Conservation (phyloP, 1,140 invertebrate species). For the Drosophila biarmipes region DNA sequence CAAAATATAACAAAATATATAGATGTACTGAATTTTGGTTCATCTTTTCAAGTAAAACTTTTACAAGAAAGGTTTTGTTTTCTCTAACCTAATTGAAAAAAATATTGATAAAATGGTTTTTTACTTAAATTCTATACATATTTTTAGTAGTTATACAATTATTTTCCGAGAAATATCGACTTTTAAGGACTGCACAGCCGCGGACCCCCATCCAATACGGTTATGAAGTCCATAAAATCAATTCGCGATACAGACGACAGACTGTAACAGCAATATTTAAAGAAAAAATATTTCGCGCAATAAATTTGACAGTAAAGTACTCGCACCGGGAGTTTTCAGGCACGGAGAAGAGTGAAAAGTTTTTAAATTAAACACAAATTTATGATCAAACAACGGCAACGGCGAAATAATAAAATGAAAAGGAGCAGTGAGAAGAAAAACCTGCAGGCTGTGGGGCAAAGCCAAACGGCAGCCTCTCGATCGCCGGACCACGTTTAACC, state of each 20-base stretch:
- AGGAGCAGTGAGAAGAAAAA: slow-evolving; percentile 44
- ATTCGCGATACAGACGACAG: not conserved
- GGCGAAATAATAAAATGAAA: slow-evolving; percentile 32
- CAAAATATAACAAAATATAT: not conserved
- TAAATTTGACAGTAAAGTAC: slow-evolving; percentile 69
- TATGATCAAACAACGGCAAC: slow-evolving; percentile 62
- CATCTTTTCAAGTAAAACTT: no score
- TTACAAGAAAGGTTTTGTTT: no score
- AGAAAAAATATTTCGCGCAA: slow-evolving; percentile 70
- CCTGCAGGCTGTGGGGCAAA: slow-evolving; percentile 76
- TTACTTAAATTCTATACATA: no score
- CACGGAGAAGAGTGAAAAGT: slow-evolving; percentile 70
- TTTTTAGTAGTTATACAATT: no score
- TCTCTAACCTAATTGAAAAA: no score
- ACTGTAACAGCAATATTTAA: slow-evolving; percentile 65
- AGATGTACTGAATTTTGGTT: no score
- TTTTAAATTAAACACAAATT: slow-evolving; percentile 83
- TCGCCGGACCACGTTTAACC: not conserved
- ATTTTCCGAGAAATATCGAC: no score
- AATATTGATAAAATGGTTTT: no score
- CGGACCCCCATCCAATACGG: not conserved
- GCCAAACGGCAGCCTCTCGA: slow-evolving; percentile 48
- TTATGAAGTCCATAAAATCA: not conserved
- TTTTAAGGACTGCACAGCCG: no score
- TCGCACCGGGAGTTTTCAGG: slow-evolving; percentile 35